Evolutionary conservation across 2,888 invertebrate species (phyloP).

Genomic region (Coelopa pilipes): DNA sequence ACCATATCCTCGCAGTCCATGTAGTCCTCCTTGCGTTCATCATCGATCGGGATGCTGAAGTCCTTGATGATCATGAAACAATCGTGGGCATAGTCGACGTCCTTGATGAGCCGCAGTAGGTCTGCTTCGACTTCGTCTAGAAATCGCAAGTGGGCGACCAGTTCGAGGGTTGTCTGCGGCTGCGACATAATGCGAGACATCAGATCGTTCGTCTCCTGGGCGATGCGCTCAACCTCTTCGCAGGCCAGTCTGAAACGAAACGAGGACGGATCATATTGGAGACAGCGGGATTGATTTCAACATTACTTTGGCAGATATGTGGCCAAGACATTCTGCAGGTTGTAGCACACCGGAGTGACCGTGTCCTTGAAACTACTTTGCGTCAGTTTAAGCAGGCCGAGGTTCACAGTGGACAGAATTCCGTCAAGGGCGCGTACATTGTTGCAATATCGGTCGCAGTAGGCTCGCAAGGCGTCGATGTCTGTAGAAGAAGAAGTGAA

Average conservation of each 20-base stretch:
- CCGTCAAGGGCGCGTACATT: constrained; percentile 77
- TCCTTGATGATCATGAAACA: constrained; percentile 86
- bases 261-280: background rate
- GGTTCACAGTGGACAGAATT: constrained; percentile 74
- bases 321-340: constrained; percentile 75
- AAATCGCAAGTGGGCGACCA: constrained; percentile 70
- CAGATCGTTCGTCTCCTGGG: constrained; percentile 68
- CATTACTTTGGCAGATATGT: constrained; percentile 74
- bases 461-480: constrained; percentile 73
- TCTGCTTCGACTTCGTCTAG: constrained; percentile 73
- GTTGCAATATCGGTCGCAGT: constrained; percentile 76
- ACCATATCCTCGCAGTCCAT: constrained; percentile 66
- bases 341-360: constrained; percentile 77
- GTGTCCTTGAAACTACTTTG: constrained; percentile 77
- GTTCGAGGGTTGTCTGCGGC: constrained; percentile 78
- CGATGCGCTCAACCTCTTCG: constrained; percentile 68
- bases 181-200: constrained; percentile 73
- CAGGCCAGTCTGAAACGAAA: constrained; percentile 71
- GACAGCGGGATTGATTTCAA: background rate
- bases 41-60: constrained; percentile 77
- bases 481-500: constrained; percentile 58
- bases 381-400: constrained; percentile 80
- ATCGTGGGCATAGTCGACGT: constrained; percentile 83
- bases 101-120: constrained; percentile 77
- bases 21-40: constrained; percentile 73